Evolutionary conservation across 2,888 invertebrate species (phyloP).

Genomic region (Bibio marci): DNA sequence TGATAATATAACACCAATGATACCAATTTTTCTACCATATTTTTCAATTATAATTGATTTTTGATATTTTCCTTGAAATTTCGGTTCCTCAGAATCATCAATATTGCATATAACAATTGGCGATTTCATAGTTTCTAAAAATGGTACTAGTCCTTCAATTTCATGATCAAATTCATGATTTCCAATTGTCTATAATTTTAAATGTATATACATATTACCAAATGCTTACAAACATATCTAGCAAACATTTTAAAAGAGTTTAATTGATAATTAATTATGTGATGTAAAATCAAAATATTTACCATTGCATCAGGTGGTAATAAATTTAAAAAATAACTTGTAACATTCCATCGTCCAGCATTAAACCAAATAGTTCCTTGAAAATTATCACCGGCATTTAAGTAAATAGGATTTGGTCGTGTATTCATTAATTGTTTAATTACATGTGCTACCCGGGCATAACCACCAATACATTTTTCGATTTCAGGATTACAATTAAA

Average conservation of each 20-base stretch:
- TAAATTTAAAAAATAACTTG: constrained; percentile 56
- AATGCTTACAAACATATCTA: constrained; percentile 7
- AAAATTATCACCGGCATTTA: constrained; percentile 73
- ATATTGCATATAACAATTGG: constrained; percentile 62
- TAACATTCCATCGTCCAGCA: constrained; percentile 53
- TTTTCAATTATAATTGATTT: constrained; percentile 47
- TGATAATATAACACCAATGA: constrained; percentile 58
- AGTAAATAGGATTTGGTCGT: constrained; percentile 40
- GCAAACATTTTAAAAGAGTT: constrained; percentile 19
- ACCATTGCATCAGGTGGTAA: constrained; percentile 63
- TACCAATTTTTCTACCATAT: constrained; percentile 48
- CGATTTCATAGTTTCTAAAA: constrained; percentile 41
- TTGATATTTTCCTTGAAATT: constrained; percentile 38
- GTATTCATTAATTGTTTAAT: constrained; percentile 30
- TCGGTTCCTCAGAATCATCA: constrained; percentile 48
- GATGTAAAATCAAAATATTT: constrained; percentile 16
- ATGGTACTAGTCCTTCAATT: constrained; percentile 41
- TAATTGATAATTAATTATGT: too few species aligned
- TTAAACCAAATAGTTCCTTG: constrained; percentile 72
- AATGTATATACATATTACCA: too few species aligned
- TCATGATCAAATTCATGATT: constrained; percentile 79
- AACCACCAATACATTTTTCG: constrained; percentile 59
- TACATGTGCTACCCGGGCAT: constrained; percentile 43
- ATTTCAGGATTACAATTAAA: constrained; percentile 31
- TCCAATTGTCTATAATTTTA: constrained; percentile 67